Conservation (phyloP, 1,140 invertebrate species). For the Drosophila subobscura region DNA sequence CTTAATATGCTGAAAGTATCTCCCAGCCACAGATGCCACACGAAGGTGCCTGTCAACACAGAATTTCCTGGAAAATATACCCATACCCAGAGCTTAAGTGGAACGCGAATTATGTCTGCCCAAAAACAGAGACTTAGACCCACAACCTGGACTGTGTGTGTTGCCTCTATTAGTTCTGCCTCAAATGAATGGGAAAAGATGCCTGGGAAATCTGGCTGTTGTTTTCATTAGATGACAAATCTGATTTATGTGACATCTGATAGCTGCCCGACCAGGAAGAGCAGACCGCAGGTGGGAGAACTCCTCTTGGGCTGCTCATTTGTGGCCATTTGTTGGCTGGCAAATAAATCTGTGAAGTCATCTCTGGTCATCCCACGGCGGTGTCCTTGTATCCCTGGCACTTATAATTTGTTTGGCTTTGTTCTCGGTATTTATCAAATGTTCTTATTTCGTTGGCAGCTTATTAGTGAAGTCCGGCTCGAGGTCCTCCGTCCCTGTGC, state of each 20-base stretch:
- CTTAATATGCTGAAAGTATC: conserved; percentile 63
- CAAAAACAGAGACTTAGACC: conserved; percentile 57
- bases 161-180: conserved; percentile 35
- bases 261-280: conserved; percentile 41
- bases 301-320: conserved; percentile 36
- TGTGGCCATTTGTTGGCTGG: conserved; percentile 45
- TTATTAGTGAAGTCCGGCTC: conserved; percentile 62
- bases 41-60: conserved; percentile 14
- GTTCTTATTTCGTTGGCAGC: conserved; percentile 71
- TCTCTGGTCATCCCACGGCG: conserved; percentile 41
- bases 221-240: conserved; percentile 71
- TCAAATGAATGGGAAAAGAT: conserved; percentile 5
- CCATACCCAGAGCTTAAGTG: conserved; percentile 49
- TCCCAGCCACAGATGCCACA: conserved; percentile 14
- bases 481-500: conserved; percentile 2
- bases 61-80: conserved; percentile 21
- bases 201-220: conserved; percentile 15
- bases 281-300: conserved; percentile 28
- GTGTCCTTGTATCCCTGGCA: conserved; percentile 20
- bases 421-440: conserved; percentile 74
- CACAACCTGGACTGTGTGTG: conserved; percentile 9
- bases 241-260: conserved; percentile 81
- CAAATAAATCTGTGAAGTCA: conserved; percentile 48
- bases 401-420: conserved; percentile 77
- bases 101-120: conserved; percentile 25